Percentiles rank a stretch among this genome's conserved stretches.
phyloP scores from a whole-genome alignment of 2,113 vertebrate species.

The Talpa occidentalis region DNA sequence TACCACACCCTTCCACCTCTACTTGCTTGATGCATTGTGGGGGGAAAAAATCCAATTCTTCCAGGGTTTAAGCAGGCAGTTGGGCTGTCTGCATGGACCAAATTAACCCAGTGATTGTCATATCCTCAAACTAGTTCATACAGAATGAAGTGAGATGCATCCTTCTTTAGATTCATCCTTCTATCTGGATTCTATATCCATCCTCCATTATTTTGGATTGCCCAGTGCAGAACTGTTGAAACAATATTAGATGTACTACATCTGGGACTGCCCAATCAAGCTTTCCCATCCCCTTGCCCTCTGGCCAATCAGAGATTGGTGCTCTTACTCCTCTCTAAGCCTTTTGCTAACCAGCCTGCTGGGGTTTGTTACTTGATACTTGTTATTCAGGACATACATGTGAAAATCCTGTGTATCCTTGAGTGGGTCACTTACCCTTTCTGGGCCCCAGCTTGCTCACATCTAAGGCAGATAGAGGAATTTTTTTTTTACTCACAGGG shows the following conservation, averaged over 20 bases:
- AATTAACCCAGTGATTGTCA: too few species aligned
- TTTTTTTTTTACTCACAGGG: not conserved
- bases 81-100: not conserved
- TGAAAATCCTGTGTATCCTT: conserved; percentile 29
- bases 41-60: not conserved
- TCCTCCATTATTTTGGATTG: not conserved
- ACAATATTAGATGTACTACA: accelerated
- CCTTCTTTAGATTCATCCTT: not conserved
- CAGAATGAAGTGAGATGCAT: not conserved
- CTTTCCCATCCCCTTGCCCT: not conserved
- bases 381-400: not conserved
- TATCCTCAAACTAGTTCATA: not conserved
- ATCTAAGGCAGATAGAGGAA: not conserved
- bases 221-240: not conserved
- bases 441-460: not conserved
- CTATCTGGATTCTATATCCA: not conserved
- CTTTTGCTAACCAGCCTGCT: not conserved
- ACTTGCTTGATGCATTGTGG: not conserved
- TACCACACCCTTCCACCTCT: not conserved
- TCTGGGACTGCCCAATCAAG: too few species aligned
- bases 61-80: not conserved
- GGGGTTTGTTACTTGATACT: not conserved
- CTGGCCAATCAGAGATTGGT: not conserved
- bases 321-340: not conserved
- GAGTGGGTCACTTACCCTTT: not conserved